Evolutionary conservation across 2,797 vertebrate species (phyloP), one percentile per base, ranked within the genome.

Genomic region (Scarus forsteni): DNA sequence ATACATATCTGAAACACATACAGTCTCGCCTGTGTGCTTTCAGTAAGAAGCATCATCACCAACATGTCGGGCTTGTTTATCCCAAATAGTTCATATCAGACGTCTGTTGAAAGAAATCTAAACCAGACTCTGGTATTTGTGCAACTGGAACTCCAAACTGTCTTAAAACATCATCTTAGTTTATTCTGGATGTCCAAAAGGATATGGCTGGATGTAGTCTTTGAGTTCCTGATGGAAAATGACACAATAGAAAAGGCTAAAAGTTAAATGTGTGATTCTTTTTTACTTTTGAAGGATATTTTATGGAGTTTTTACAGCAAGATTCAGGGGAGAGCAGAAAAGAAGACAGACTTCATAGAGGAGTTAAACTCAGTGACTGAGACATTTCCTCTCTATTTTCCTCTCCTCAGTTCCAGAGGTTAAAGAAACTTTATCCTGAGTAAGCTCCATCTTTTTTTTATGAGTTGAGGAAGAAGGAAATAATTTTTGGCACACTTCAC

Each of bases 401-500:
- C 88, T 85, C 75, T 79, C 61, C 77, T 62, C 60, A 56, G 18
- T 66, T 90, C 89, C 88, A 89, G 87, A 88, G 66, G 84, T 81
- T 88, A 70, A 77, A 92, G 70, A 90, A 93, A 88, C 79, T 81
- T 66, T 44, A 86, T 83, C 67, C 77, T 77, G 73, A 84, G 67
- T 45, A 61, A 79, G 79, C 76, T 83, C 77, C 76, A 78, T 85
- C 49, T 64, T 68, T 83, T 68, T 83, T 92, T 93, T 92, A 91
- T 1, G 67, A 90, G 79, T 85, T 80, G 69, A 77, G 87, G 82
- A 93, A 82, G 88, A 89, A 78, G 88, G 86, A 90, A 93, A 89
- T 83, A 15, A 74, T 81, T 91, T 88, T 84, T 92, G 90, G 88
- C 86, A 68, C 70, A 49, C 65, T 58, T 50, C 13, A 77, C 57